Evolutionary conservation across 2,888 invertebrate species (phyloP), one percentile per base, ranked within the genome.

Genomic region (Himalopsyche japonica): DNA sequence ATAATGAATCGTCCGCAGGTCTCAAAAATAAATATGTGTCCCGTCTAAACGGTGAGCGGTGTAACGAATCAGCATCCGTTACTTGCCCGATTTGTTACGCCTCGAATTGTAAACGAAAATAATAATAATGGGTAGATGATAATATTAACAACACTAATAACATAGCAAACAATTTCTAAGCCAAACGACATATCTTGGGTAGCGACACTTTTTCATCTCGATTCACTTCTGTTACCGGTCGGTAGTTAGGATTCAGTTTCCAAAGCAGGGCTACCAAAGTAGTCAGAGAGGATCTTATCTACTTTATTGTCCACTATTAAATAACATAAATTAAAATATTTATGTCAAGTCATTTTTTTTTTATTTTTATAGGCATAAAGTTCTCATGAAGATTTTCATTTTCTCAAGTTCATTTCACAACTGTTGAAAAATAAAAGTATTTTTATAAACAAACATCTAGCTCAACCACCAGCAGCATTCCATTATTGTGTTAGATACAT

Each of bases 21-120:
- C 20, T 57, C 24, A 10, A 20, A 57, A 3, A 1, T 57, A 24
- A 57, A 24, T 57, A 24, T n/a, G 15, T n/a, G 27, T 27, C 70
- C 15, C 24, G 70, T 70, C 27, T 32, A 80, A 83, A 83, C 79
- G 79, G 85, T 82, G 82, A 81, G 80, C 32, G 79, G 47, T 80
- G 84, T 84, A 80, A 82, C 86, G 78, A 86, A 86, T 86, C 70
- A n/a, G 32, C 27, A 78, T 76, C 86, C 82, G 86, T 84, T 84
- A 84, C 76, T 77, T 48, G 83, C 10, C 82, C 86, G 84, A 86
- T 86, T 86, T 49, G 86, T 86, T 84, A 37, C 86, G 81, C 82
- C 30, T 12, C 20, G 49, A 27, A 30, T 30, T 79, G 47, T 47
- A 24, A 30, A 79, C 49, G 70, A 70, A 27, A 70, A 70, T 57